Evolutionary conservation across 2,888 invertebrate species (phyloP), one percentile per base, ranked within the genome.

Genomic region (Morinoia aosen): DNA sequence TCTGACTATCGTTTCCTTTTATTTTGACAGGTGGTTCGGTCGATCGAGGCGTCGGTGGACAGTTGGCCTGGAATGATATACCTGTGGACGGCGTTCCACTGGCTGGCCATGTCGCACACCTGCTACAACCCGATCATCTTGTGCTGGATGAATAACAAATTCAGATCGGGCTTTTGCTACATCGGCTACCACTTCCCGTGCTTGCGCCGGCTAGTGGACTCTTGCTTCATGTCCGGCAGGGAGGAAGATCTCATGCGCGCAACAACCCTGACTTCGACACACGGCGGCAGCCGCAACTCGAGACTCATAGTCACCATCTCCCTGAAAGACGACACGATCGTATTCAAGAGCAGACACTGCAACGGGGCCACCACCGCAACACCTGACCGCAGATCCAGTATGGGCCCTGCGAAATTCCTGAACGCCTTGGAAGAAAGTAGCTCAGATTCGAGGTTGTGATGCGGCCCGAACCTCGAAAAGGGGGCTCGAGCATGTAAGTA

Each of bases 111-210:
- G 98, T 98, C 98, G 0, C 98, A 98, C 97, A 98, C 98, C 96
- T 98, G 98, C 97, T 98, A 98, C 98, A 99, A 99, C 97, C 98
- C 98, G 64, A 98, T 99, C 97, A 99, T 99, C 97, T 98, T 98
- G 97, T 98, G 98, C 97, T 98, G 98, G 97, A 98, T 99, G 98
- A 99, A 99, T 97, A 98, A 98, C 25, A 98, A 98, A 96, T 99
- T 98, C 97, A 98, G 98, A 16, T 97, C 97, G 19, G 97, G 97
- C 12, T 97, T 97, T 97, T 97, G 97, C 94, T 57, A 76, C 91
- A 95, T 96, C 3, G 95, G 95, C 56, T 96, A 96, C 95, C 88
- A 58, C 33, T 64, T 96, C 10, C 96, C 96, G 11, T 96, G 96
- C 90, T 90, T 96, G 48, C 96, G 96, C 0, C 57, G 96, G 1